These are phyloP conservation scores for Druon quercuslanigerum DNA, from an alignment of 1,140 invertebrate genomes.

Conservation along the genomic window DNA sequence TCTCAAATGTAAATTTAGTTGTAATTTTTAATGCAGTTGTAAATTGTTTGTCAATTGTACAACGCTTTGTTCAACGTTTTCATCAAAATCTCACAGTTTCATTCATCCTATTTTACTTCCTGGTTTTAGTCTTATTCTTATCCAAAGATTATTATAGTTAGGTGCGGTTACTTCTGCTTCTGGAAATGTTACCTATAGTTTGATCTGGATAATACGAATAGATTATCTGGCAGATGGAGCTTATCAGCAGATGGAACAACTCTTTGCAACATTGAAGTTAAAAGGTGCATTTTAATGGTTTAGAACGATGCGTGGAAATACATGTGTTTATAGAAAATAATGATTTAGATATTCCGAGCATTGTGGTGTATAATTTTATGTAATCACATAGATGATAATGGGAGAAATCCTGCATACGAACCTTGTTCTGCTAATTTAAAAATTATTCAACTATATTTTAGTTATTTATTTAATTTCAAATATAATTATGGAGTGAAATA, in stretches of 20 bases:
- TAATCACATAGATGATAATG: too few species aligned
- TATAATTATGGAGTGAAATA: too few species aligned
- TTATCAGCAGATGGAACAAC: neutral
- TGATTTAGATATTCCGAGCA: neutral
- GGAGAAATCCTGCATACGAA: too few species aligned
- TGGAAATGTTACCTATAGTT: constrained; percentile 11
- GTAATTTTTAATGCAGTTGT: neutral
- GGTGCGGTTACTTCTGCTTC: constrained; percentile 1
- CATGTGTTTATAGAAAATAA: neutral
- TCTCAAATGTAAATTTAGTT: neutral
- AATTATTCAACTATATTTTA: too few species aligned
- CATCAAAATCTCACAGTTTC: too few species aligned
- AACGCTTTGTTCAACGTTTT: too few species aligned
- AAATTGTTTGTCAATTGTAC: too few species aligned
- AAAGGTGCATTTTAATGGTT: neutral
- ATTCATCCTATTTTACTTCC: constrained; percentile 25
- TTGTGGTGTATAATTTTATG: neutral
- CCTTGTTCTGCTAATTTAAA: too few species aligned
- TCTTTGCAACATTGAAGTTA: neutral
- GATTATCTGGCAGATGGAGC: constrained; percentile 6
- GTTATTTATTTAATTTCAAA: too few species aligned
- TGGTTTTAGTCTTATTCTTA: constrained; percentile 27
- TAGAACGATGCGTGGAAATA: neutral
- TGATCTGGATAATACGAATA: neutral
- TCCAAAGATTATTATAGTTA: constrained; percentile 11